These are phyloP conservation scores for Carduelis carduelis DNA, from an alignment of 2,797 vertebrate species.

Conservation along the genomic window DNA sequence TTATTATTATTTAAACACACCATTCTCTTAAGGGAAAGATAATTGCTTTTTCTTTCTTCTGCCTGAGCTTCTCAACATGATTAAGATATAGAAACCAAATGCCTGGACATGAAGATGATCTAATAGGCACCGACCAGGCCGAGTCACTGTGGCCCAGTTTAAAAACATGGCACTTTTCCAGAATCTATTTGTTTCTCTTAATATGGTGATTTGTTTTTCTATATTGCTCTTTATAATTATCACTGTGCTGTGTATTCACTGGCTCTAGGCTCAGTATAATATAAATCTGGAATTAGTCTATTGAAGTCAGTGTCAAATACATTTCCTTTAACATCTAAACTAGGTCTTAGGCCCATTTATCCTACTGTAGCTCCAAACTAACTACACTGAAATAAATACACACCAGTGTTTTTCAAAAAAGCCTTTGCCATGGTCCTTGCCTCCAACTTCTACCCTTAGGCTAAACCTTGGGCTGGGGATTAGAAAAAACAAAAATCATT, in stretches of 20 bases:
- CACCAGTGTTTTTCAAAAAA: not conserved
- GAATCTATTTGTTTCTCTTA: not conserved
- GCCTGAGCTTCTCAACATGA: not conserved
- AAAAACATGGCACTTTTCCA: not conserved
- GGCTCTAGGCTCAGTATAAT: constrained; percentile 10
- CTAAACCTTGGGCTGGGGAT: not conserved
- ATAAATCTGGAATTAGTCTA: constrained; percentile 41
- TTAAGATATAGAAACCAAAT: not conserved
- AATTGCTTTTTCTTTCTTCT: constrained; percentile 24
- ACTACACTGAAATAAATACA: not conserved
- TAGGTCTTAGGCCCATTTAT: constrained; percentile 7
- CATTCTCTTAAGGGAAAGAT: not conserved
- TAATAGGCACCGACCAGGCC: not conserved
- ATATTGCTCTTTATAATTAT: constrained; percentile 27
- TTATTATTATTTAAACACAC: not conserved
- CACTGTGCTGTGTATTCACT: not conserved
- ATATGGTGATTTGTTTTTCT: constrained; percentile 20
- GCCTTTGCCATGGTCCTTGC: not conserved
- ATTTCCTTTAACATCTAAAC: constrained; percentile 37
- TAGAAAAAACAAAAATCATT: not conserved
- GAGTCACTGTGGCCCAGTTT: not conserved
- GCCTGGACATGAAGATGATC: not conserved
- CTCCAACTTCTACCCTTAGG: not conserved
- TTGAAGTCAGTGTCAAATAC: constrained; percentile 25
- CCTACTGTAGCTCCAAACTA: not conserved